Evolutionary conservation across 23 tunicate genomes (phyloP), one percentile per base, ranked within the genome.

Genomic region (Trididemnum nubilum): DNA sequence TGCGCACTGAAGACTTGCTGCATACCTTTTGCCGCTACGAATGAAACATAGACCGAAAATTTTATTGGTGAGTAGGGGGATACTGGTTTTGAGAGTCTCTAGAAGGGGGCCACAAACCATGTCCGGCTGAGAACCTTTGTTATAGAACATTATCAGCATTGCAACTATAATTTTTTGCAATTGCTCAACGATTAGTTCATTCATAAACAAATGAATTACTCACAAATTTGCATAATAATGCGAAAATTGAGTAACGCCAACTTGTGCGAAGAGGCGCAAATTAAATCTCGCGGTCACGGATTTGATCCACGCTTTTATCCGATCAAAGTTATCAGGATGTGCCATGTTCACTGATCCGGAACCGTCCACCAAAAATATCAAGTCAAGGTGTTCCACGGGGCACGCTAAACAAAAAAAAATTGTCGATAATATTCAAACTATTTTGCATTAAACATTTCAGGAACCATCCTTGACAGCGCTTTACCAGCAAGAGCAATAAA

Each of bases 221-320:
- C 50, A 89, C 94, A 76, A 63, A 19, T 34, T 52, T 36, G 38
- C 61, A 58, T 81, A 81, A 40, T 65, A 81, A 71, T 91, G 90
- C 15, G 97, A 91, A 81, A 85, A 91, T 54, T 91, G 97, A 12
- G 85, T 69, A 2, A 91, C 90, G 26, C 97, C 97, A 1, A 91
- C 80, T 0, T 60, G 63, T 34, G 97, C 87, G 40, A 81, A 85
- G 2, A 36, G 24, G 9, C 2, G 0, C 21, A 91, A 35, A 34
- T 91, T 83, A 65, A 91, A 91, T 29, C 39, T 76, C 12, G 33
- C 35, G 19, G 90, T 64, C 34, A 91, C 87, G 59, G 37, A 76
- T 37, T 91, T 91, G 60, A 91, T 90, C 97, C 97, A 91, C 2
- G 35, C 64, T 77, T 85, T 91, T 9, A 91, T 90, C 36, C 90